Base-by-base conservation (phyloP, 2,888 invertebrate genomes). In the Eilema depressum region DNA sequence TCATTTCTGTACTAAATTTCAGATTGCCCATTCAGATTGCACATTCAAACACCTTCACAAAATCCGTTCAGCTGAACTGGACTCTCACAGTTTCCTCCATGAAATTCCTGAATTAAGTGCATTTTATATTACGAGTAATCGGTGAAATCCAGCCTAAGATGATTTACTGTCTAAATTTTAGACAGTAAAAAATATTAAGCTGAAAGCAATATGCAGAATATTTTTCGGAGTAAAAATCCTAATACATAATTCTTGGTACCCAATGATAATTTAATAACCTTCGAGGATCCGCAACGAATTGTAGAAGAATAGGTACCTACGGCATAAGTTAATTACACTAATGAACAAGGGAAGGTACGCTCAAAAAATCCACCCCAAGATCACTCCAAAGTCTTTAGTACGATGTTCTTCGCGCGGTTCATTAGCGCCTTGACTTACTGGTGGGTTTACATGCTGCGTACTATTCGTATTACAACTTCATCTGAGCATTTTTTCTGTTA, bases 271-370 rank as follows among this genome's bases (percentile, higher is more conserved):
- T 91, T 89, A 91, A 92, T 92, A 92, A 92, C 76, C 85, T 84
- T 82, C 82, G 83, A 77, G 81, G 82, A 87, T 86, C 88, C 89
- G 83, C 88, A 88, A 89, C 83, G 89, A 93, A 93, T 93, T 91
- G 90, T 92, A 88, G 87, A 90, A 90, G 89, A 90, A 89, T 88
- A 79, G 85, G 84, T 84, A 88, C 82, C 88, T 88, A 87, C 87
- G 83, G 92, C 88, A 92, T 94, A 94, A 94, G 94, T 94, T 94
- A 94, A 94, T 94, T 94, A 93, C 92, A 92, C 94, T 94, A 94
- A 94, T 94, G 94, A 94, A 94, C 93, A 92, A 92, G 93, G 89
- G 91, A 92, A 93, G 93, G 93, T 94, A 89, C 90, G 91, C 93
- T 93, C 88, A 92, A 94, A 93, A 94, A 94, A 92, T 90, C 88